Percentiles rank a stretch among this genome's conserved stretches.
Evolutionary conservation across 2,797 vertebrate species (phyloP).

Genomic region (Selene dorsalis): DNA sequence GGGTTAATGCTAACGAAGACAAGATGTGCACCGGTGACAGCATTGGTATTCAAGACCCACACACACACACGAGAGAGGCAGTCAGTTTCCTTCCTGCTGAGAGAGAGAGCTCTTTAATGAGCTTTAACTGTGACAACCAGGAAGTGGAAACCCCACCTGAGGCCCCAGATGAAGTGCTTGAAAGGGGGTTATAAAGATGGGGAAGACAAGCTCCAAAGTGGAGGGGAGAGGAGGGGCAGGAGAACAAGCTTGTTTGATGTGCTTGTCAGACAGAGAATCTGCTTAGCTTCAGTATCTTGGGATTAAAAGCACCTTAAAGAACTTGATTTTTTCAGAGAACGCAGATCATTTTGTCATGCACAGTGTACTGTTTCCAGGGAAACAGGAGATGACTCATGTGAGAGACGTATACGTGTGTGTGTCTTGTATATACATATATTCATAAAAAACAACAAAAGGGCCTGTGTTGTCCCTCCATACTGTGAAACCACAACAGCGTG

Average conservation of each 20-base stretch:
- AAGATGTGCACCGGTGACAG: constrained; percentile 76
- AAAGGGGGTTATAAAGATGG: constrained; percentile 68
- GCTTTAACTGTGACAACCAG: constrained; percentile 78
- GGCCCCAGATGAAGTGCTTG: constrained; percentile 67
- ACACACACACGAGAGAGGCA: constrained; percentile 65
- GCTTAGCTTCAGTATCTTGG: constrained; percentile 51
- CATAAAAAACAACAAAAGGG: constrained; percentile 17
- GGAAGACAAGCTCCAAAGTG: constrained; percentile 41
- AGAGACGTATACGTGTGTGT: constrained; percentile 7
- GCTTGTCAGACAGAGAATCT: constrained; percentile 63
- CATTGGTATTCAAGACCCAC: constrained; percentile 48
- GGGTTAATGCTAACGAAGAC: constrained; percentile 68
- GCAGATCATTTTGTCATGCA: constrained; percentile 30
- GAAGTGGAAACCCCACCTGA: constrained; percentile 78
- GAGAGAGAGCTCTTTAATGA: constrained; percentile 73
- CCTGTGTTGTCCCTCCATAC: constrained; percentile 19
- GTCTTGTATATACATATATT: neutral
- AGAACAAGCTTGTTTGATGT: constrained; percentile 69
- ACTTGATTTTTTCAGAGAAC: constrained; percentile 3
- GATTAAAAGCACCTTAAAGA: constrained; percentile 43
- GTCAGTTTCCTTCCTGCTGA: constrained; percentile 72
- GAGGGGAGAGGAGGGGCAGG: constrained; percentile 30
- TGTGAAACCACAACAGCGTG: constrained; percentile 55
- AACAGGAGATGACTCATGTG: constrained; percentile 44
- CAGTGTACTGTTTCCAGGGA: constrained; percentile 31